Evolutionary conservation across 2,797 vertebrate genomes (phyloP).

Genomic region (Tenualosa thibaudeaui): DNA sequence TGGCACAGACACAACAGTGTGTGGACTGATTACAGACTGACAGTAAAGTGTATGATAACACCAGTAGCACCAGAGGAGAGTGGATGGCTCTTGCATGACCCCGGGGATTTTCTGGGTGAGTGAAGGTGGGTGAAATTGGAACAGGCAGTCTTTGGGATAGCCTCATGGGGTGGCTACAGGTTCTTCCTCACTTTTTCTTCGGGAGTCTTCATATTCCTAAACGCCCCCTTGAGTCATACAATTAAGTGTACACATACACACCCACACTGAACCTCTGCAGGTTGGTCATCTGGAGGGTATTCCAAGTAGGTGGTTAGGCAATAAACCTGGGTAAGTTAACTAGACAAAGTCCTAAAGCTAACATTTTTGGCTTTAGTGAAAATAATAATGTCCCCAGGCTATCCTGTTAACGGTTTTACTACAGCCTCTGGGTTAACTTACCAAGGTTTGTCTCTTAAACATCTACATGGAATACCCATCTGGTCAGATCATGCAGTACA

Average conservation of each 20-base stretch:
- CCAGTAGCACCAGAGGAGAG: conserved; percentile 17
- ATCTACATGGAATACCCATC: too few relatives aligned
- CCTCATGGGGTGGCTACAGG: conserved; percentile 26
- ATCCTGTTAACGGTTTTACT: too few relatives aligned
- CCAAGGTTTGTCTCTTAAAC: too few relatives aligned
- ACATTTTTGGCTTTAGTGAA: too few relatives aligned
- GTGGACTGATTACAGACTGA: conserved; percentile 15
- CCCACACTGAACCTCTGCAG: neutral
- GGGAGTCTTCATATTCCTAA: neutral
- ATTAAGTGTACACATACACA: conserved; percentile 26
- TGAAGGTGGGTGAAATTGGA: conserved; percentile 27
- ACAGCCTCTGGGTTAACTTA: too few relatives aligned
- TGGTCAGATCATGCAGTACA: too few relatives aligned
- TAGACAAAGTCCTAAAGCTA: too few relatives aligned
- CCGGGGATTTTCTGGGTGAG: conserved; percentile 29
- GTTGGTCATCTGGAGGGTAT: too few relatives aligned
- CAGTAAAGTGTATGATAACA: conserved; percentile 19
- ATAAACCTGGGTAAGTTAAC: too few relatives aligned
- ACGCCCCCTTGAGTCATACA: too few relatives aligned
- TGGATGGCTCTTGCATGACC: conserved; percentile 38
- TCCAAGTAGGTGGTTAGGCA: too few relatives aligned
- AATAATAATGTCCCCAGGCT: too few relatives aligned
- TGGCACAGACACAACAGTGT: conserved; percentile 22
- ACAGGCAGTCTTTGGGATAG: conserved; percentile 34
- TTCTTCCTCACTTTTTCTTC: neutral